These are phyloP conservation scores for Galaxias olidus DNA, from an alignment of 2,797 vertebrate genomes.

Conservation along the genomic window DNA sequence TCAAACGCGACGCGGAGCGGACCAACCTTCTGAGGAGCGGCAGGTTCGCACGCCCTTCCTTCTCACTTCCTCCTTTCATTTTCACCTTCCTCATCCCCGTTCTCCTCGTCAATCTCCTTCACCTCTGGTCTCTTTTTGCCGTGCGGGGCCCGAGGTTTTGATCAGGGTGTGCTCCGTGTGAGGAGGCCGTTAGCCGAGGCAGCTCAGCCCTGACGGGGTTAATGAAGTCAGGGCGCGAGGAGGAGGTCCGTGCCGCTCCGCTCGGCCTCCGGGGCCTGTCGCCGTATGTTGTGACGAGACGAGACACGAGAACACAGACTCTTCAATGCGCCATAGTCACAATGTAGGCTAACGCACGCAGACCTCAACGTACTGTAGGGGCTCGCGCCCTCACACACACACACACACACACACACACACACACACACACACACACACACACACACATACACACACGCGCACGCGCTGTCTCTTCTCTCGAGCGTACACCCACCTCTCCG, in stretches of 20 bases:
- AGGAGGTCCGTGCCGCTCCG: slow-evolving; percentile 62
- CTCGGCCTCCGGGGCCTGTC: slow-evolving; percentile 59
- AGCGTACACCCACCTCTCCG: slow-evolving; percentile 12
- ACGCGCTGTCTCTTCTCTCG: not conserved
- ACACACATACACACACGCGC: not conserved
- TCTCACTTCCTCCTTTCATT: not conserved
- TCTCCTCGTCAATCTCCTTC: not conserved
- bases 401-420: slow-evolving; percentile 10
- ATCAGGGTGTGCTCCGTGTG: slow-evolving; percentile 54
- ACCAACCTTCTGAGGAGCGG: slow-evolving; percentile 29
- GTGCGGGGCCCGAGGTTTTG: not conserved
- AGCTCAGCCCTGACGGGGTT: slow-evolving; percentile 70
- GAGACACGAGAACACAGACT: slow-evolving; percentile 56
- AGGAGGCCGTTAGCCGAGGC: slow-evolving; percentile 63
- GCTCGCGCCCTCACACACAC: slow-evolving; percentile 20
- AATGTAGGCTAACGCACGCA: no score
- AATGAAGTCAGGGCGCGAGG: slow-evolving; percentile 71
- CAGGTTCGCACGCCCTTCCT: slow-evolving; percentile 62
- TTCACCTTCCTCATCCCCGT: not conserved
- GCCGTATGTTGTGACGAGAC: slow-evolving; percentile 71
- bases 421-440: not conserved
- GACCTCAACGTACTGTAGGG: no score
- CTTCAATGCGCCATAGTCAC: slow-evolving; percentile 51
- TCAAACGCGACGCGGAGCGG: slow-evolving; percentile 62
- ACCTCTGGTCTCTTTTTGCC: not conserved